A percentile compares a stretch with the other conserved stretches of the same genome.
These are phyloP conservation scores for Podabrus alpinus DNA, from an alignment of 2,888 invertebrate species.

Conservation along the genomic window DNA sequence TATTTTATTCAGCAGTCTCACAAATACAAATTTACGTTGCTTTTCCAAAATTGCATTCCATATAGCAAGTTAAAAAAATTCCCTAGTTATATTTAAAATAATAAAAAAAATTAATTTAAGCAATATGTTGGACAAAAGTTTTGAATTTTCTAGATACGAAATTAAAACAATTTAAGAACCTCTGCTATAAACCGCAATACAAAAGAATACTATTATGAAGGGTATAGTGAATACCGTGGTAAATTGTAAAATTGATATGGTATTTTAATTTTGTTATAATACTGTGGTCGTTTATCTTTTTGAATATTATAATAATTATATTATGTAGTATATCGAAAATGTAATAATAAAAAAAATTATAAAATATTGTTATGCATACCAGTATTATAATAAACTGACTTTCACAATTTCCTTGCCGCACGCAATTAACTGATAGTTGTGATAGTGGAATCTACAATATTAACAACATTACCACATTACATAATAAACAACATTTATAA, in stretches of 20 bases:
- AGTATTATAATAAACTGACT: background rate
- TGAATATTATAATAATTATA: background rate
- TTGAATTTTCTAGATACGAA: background rate
- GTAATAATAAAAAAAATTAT: background rate
- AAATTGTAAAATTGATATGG: background rate
- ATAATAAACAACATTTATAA: background rate
- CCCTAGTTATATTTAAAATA: background rate
- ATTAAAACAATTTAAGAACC: background rate
- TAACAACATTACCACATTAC: background rate
- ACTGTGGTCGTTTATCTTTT: background rate
- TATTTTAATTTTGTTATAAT: constrained; percentile 29
- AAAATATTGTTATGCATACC: background rate
- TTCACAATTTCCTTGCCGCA: background rate
- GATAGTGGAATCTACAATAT: background rate
- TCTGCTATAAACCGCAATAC: background rate
- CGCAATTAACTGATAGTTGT: background rate
- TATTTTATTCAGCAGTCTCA: background rate
- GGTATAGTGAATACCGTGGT: background rate
- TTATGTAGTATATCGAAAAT: background rate
- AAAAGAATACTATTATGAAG: background rate
- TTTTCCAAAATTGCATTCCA: background rate
- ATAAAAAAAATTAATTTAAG: background rate
- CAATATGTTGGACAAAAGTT: background rate
- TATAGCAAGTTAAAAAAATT: background rate
- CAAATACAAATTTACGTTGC: background rate